These are phyloP conservation scores for Heterohyrax brucei DNA, from an alignment of 2,797 vertebrate species.

Conservation along the genomic window DNA sequence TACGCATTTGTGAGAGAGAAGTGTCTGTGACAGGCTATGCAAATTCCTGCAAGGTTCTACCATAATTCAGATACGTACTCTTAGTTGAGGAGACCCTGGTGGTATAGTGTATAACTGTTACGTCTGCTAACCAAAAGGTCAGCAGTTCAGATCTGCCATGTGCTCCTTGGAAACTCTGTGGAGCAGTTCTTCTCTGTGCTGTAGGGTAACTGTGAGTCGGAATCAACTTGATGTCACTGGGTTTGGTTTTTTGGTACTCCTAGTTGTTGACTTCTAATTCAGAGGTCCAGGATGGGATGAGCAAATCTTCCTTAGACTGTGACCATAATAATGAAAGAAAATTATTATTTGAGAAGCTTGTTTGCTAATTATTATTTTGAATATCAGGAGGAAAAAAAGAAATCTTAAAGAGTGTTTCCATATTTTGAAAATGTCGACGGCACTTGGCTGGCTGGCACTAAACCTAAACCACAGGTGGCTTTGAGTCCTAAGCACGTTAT, in stretches of 20 bases:
- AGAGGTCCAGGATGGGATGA: neutral
- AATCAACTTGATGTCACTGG: too few relatives aligned
- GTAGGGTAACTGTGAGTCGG: too few relatives aligned
- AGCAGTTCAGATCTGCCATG: too few relatives aligned
- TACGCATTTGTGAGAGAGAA: neutral
- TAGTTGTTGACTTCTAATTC: neutral
- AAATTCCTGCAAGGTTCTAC: neutral
- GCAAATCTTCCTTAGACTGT: constrained; percentile 14
- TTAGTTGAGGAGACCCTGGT: neutral
- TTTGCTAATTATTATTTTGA: neutral
- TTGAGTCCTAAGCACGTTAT: neutral
- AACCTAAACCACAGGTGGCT: neutral
- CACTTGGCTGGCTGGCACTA: too few relatives aligned
- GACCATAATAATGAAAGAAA: constrained; percentile 38
- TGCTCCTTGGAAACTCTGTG: too few relatives aligned
- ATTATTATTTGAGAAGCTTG: neutral
- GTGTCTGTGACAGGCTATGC: neutral
- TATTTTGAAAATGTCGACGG: constrained; percentile 41
- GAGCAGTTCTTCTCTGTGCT: too few relatives aligned
- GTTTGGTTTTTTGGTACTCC: neutral
- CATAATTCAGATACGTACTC: neutral
- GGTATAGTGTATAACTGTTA: too few relatives aligned
- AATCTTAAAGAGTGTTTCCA: constrained; percentile 33
- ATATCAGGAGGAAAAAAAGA: neutral
- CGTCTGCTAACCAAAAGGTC: too few relatives aligned